Evolutionary conservation across 1,140 invertebrate genomes (phyloP).

Genomic region (Contarinia nasturtii): DNA sequence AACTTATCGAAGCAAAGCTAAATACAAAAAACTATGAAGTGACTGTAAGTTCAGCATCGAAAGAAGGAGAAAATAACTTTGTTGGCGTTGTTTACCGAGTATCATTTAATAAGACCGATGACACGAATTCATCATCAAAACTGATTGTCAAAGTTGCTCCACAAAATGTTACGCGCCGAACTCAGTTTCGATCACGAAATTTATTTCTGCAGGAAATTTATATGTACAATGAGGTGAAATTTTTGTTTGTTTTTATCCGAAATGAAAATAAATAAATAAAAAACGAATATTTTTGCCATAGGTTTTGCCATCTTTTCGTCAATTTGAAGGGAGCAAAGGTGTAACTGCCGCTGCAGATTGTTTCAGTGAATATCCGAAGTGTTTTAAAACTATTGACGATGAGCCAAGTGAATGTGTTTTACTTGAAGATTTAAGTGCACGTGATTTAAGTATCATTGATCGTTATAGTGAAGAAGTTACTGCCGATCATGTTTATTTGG

Average conservation of each 20-base stretch:
- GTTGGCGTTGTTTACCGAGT: neutral
- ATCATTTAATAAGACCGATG: neutral
- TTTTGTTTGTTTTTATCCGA: neutral
- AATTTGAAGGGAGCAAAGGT: constrained; percentile 9
- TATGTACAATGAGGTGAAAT: constrained; percentile 9
- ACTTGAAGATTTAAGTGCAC: constrained; percentile 20
- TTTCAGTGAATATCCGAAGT: constrained; percentile 10
- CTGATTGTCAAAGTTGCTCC: neutral
- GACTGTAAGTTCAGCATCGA: neutral
- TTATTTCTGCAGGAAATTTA: constrained; percentile 9
- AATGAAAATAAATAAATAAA: neutral
- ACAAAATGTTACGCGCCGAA: neutral
- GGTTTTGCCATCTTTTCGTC: constrained; percentile 9
- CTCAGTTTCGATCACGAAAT: too few relatives aligned
- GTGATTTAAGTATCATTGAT: constrained; percentile 16
- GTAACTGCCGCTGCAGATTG: constrained; percentile 3
- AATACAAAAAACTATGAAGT: neutral
- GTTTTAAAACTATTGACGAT: constrained; percentile 7
- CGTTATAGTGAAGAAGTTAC: constrained; percentile 15
- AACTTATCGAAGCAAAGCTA: neutral
- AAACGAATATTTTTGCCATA: neutral
- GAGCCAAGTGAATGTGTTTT: constrained; percentile 17
- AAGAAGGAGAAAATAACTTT: neutral
- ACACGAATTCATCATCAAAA: neutral
- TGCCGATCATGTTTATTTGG: constrained; percentile 15